Evolutionary conservation across 2,797 vertebrate genomes (phyloP).

Genomic region (Poecilia picta): DNA sequence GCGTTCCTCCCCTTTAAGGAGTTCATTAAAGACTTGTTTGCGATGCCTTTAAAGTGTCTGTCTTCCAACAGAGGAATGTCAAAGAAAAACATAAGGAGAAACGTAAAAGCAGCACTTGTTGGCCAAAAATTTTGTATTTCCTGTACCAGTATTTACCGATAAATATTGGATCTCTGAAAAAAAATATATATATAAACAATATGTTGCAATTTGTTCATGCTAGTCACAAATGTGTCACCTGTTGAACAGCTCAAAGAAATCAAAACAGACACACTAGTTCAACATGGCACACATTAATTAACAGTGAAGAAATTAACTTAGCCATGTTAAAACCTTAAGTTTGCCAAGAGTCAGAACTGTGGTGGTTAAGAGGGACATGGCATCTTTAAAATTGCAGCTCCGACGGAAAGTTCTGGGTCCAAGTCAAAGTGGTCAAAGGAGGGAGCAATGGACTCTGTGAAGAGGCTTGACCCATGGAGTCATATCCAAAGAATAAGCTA

Average conservation of each 20-base stretch:
- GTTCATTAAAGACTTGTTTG: constrained; percentile 66
- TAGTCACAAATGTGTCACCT: background rate
- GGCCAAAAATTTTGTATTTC: background rate
- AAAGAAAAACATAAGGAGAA: constrained; percentile 3
- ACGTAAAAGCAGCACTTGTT: background rate
- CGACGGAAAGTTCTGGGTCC: background rate
- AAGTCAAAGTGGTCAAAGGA: background rate
- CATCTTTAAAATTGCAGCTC: background rate
- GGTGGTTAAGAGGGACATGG: background rate
- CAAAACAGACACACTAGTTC: background rate
- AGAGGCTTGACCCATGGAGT: background rate
- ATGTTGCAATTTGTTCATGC: background rate
- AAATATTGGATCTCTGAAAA: background rate
- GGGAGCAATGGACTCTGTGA: background rate
- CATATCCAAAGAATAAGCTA: background rate
- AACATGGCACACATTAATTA: background rate
- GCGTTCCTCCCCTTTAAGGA: constrained; percentile 53
- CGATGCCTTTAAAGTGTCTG: constrained; percentile 16
- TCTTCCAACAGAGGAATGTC: constrained; percentile 11
- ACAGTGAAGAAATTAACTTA: no score
- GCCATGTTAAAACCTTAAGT: background rate
- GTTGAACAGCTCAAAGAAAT: background rate
- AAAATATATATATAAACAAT: no score
- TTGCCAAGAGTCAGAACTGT: background rate
- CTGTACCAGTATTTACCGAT: background rate